Percentiles rank a stretch among this genome's conserved stretches.
Evolutionary conservation across 2,888 invertebrate species (phyloP).

Genomic region (Drosophila seclusa): DNA sequence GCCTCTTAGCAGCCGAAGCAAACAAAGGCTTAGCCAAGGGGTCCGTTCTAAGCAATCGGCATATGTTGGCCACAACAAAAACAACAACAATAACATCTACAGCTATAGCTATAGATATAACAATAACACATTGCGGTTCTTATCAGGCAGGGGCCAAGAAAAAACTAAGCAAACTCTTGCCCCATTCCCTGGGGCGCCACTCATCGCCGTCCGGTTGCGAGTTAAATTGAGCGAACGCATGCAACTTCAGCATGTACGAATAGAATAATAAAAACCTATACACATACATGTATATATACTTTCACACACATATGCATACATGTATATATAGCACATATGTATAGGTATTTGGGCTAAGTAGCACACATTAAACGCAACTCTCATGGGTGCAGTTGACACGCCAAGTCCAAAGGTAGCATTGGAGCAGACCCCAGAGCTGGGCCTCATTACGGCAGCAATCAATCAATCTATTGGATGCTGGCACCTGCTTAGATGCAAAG

Average conservation of each 20-base stretch:
- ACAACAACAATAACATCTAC: constrained; percentile 12
- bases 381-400: constrained; percentile 61
- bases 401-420: constrained; percentile 28
- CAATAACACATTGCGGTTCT: constrained; percentile 57
- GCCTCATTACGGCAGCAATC: constrained; percentile 24
- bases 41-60: constrained; percentile 16
- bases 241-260: constrained; percentile 55
- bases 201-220: constrained; percentile 38
- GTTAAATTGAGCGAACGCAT: constrained; percentile 68
- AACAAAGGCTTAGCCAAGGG: constrained; percentile 56
- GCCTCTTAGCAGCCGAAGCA: constrained; percentile 33
- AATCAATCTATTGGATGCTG: constrained; percentile 13
- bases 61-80: constrained; percentile 41
- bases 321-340: constrained; percentile 15
- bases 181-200: constrained; percentile 44
- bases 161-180: constrained; percentile 38
- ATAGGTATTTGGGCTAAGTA: constrained; percentile 38
- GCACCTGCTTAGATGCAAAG: constrained; percentile 20
- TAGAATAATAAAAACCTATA: constrained; percentile 58
- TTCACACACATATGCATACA: background rate
- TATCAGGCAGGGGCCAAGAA: constrained; percentile 43
- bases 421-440: background rate
- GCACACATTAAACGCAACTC: constrained; percentile 39
- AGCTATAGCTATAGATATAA: constrained; percentile 23
- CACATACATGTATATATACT: background rate